A percentile compares a stretch with the other conserved stretches of the same genome.
These are phyloP conservation scores for Papilio glaucus DNA, from an alignment of 1,140 invertebrate genomes.

Conservation along the genomic window DNA sequence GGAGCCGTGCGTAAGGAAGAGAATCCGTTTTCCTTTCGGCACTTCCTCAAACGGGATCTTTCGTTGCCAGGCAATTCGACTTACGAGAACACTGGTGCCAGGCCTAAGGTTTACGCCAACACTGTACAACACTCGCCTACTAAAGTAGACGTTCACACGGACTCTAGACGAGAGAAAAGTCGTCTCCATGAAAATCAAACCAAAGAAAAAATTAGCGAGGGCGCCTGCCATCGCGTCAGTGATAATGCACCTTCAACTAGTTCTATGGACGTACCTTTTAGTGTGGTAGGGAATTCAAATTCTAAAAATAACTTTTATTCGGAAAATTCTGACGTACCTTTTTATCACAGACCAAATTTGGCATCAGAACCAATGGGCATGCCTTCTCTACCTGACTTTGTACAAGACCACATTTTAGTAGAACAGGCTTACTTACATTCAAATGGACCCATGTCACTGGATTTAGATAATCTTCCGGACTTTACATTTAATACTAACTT, in stretches of 20 bases:
- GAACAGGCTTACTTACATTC: constrained; percentile 85
- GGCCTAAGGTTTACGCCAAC: constrained; percentile 78
- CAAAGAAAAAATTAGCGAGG: constrained; percentile 73
- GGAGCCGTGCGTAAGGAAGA: constrained; percentile 85
- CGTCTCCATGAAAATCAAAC: constrained; percentile 67
- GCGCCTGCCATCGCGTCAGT: constrained; percentile 60
- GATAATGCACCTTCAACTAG: constrained; percentile 76
- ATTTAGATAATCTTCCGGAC: constrained; percentile 85
- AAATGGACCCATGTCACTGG: constrained; percentile 78
- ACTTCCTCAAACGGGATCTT: constrained; percentile 87
- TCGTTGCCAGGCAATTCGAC: constrained; percentile 78
- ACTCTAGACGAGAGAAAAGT: constrained; percentile 63
- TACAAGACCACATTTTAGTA: constrained; percentile 86
- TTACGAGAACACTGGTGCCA: constrained; percentile 80
- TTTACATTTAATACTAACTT: constrained; percentile 83
- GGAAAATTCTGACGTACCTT: constrained; percentile 66
- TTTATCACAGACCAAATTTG: constrained; percentile 73
- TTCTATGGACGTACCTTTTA: constrained; percentile 78
- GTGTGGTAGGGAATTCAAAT: constrained; percentile 73
- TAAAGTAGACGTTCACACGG: constrained; percentile 65
- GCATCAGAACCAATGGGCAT: constrained; percentile 77
- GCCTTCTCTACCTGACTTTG: constrained; percentile 86
- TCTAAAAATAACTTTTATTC: constrained; percentile 76
- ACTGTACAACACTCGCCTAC: constrained; percentile 78
- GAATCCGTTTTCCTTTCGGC: constrained; percentile 92